A percentile compares a stretch with the other conserved stretches of the same genome.
These are phyloP conservation scores for Chaenodraco wilsoni DNA, from an alignment of 2,797 vertebrate genomes.

Conservation along the genomic window DNA sequence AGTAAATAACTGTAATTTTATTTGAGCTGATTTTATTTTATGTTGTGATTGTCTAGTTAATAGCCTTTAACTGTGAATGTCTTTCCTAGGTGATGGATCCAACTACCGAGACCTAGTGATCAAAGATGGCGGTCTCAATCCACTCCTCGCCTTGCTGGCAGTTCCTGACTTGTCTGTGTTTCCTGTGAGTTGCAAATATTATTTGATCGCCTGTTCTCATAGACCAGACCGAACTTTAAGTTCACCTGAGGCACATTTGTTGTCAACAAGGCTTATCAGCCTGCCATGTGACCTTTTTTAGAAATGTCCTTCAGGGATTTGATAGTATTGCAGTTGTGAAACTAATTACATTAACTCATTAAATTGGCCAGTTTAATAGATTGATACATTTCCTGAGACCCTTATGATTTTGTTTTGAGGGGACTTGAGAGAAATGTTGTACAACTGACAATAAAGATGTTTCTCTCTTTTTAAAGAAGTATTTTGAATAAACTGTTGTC, in stretches of 20 bases:
- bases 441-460: background rate
- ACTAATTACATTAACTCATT: too few relatives aligned
- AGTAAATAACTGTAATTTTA: background rate
- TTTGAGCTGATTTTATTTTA: background rate
- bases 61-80: background rate
- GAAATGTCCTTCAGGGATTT: background rate
- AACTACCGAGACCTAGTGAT: slow-evolving; percentile 92
- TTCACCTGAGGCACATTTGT: background rate
- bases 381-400: background rate
- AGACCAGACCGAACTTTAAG: background rate
- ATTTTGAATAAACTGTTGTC: background rate
- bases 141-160: slow-evolving; percentile 86
- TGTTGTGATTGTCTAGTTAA: slow-evolving; percentile 1
- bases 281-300: background rate
- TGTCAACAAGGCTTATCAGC: background rate
- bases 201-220: background rate
- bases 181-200: slow-evolving; percentile 84
- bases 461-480: background rate
- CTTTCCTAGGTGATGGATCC: slow-evolving; percentile 89
- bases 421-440: too few relatives aligned
- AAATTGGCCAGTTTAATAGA: background rate
- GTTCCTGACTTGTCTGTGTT: slow-evolving; percentile 87
- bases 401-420: background rate
- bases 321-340: background rate
- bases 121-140: slow-evolving; percentile 89